A percentile compares a stretch with the other conserved stretches of the same genome.
Conservation (phyloP, 2,797 vertebrate species). For the Danio tinwini region DNA sequence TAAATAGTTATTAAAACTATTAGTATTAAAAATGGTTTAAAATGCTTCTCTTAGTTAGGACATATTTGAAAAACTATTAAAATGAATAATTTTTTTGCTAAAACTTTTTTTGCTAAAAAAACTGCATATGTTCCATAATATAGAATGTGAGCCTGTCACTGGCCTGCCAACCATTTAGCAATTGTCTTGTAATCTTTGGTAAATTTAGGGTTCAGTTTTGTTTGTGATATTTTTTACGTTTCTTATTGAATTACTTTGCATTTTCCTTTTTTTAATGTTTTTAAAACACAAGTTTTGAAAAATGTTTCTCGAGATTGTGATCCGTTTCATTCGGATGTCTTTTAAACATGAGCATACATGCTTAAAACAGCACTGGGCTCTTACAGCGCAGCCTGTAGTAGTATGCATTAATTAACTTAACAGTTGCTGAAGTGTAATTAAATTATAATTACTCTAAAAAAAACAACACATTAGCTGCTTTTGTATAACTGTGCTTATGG, state of each 20-base stretch:
- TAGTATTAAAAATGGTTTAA: too few relatives aligned
- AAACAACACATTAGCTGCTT: not conserved
- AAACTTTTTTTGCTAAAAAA: too few relatives aligned
- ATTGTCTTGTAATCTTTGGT: not conserved
- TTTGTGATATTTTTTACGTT: not conserved
- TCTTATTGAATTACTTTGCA: not conserved
- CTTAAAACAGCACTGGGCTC: not conserved
- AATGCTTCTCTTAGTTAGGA: too few relatives aligned
- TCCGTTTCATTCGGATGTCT: not conserved
- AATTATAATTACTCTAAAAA: not conserved
- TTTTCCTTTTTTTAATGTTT: not conserved
- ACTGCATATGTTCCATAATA: not conserved
- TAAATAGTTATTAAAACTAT: too few relatives aligned
- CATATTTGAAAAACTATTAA: too few relatives aligned
- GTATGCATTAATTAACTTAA: not conserved
- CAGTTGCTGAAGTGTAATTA: not conserved
- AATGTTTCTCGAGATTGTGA: not conserved
- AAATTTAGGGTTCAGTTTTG: not conserved
- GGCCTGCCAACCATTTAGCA: not conserved
- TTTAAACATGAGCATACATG: not conserved
- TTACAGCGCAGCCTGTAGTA: not conserved
- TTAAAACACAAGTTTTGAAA: not conserved
- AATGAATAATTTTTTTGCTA: too few relatives aligned
- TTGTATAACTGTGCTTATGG: conserved; percentile 58
- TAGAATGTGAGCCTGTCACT: not conserved